Conservation (phyloP, 2,113 vertebrate genomes). For the Syngnathus typhle region DNA sequence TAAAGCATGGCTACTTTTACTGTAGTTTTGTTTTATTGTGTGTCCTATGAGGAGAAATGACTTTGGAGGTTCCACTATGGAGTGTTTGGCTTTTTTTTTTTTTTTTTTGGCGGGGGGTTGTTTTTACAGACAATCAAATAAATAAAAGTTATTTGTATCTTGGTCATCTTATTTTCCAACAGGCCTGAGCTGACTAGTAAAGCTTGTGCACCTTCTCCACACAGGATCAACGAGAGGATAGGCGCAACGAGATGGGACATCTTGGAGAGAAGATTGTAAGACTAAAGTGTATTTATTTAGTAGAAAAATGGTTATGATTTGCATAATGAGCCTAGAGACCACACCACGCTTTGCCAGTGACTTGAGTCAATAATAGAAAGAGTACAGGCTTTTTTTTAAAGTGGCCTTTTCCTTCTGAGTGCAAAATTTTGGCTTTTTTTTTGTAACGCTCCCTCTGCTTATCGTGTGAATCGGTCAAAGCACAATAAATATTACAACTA, state of each 20-base stretch:
- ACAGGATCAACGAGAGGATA: slow-evolving; percentile 57
- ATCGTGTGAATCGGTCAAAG: slow-evolving; percentile 78
- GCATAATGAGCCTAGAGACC: slow-evolving; percentile 68
- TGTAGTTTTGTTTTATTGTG: background rate
- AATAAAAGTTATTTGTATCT: slow-evolving; percentile 55
- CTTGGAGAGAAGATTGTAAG: slow-evolving; percentile 42
- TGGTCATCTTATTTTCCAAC: slow-evolving; percentile 63
- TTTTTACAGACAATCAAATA: slow-evolving; percentile 52
- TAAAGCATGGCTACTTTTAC: background rate
- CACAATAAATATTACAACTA: slow-evolving; percentile 76
- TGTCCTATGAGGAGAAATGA: background rate
- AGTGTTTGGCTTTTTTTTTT: background rate
- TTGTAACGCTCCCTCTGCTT: slow-evolving; percentile 60
- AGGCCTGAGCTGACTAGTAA: slow-evolving; percentile 77
- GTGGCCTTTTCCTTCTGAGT: slow-evolving; percentile 75
- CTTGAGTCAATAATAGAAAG: slow-evolving; percentile 62
- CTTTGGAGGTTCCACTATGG: slow-evolving; percentile 8
- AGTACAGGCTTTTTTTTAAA: slow-evolving; percentile 55
- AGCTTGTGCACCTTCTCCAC: slow-evolving; percentile 75
- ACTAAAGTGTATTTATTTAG: slow-evolving; percentile 43
- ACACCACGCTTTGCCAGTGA: slow-evolving; percentile 62
- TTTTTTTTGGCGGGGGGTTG: background rate
- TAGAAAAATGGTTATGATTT: slow-evolving; percentile 59
- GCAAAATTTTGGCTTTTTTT: slow-evolving; percentile 32
- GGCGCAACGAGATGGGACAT: slow-evolving; percentile 39